A percentile compares a stretch with the other conserved stretches of the same genome.
These are phyloP conservation scores for Plagodis pulveraria DNA, from an alignment of 2,888 invertebrate genomes.

Conservation along the genomic window DNA sequence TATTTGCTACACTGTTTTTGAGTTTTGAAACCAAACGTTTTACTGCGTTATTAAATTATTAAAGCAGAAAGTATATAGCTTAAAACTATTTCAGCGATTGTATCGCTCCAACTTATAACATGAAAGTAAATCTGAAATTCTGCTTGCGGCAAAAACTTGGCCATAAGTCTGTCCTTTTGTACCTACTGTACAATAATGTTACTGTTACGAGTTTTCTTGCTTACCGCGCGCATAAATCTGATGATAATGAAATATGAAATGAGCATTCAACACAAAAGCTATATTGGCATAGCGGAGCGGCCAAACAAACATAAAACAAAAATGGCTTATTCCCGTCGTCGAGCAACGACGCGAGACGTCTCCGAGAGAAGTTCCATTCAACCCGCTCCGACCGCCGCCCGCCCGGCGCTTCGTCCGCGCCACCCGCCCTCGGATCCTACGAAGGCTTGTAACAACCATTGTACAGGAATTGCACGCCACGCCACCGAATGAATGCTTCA, in stretches of 20 bases:
- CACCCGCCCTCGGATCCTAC: constrained; percentile 18
- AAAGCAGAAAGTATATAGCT: no score
- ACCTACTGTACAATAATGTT: constrained; percentile 20
- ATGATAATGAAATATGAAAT: constrained; percentile 68
- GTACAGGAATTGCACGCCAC: constrained; percentile 37
- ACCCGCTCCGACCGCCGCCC: constrained; percentile 25
- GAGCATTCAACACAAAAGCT: constrained; percentile 65
- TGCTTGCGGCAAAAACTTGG: constrained; percentile 5
- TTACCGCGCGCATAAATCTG: constrained; percentile 53
- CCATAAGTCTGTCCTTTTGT: constrained; percentile 5
- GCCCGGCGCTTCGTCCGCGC: constrained; percentile 11
- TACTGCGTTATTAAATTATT: no score
- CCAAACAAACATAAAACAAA: constrained; percentile 68
- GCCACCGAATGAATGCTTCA: constrained; percentile 34
- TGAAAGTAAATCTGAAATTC: no score
- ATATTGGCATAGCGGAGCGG: constrained; percentile 57
- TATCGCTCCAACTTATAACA: no score
- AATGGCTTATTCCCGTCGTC: constrained; percentile 59
- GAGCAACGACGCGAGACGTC: constrained; percentile 39
- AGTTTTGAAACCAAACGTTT: no score
- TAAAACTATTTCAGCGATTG: no score
- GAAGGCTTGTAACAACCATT: constrained; percentile 37
- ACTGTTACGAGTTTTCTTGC: constrained; percentile 33
- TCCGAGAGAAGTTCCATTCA: constrained; percentile 49
- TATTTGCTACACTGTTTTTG: no score